Evolutionary conservation across 1,140 invertebrate species (phyloP).

Genomic region (Ericerus pela): DNA sequence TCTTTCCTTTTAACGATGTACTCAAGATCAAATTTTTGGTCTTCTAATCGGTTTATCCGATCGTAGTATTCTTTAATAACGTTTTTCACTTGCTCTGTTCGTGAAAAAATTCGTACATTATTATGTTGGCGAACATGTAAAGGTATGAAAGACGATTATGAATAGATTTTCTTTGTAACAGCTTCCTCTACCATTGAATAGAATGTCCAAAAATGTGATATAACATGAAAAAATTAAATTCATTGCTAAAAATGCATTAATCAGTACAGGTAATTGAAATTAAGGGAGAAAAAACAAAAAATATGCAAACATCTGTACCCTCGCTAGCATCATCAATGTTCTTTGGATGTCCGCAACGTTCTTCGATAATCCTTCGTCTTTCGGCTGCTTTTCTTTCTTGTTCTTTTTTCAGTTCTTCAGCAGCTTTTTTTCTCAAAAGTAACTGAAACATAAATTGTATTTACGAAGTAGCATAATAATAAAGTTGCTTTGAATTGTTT

Average conservation of each 20-base stretch:
- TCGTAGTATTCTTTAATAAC: constrained; percentile 75
- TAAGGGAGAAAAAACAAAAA: constrained; percentile 17
- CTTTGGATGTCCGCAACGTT: constrained; percentile 81
- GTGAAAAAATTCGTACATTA: constrained; percentile 11
- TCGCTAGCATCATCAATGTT: constrained; percentile 80
- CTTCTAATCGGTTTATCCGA: constrained; percentile 76
- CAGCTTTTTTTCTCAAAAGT: constrained; percentile 98
- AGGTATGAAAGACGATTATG: too few species aligned
- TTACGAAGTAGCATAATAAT: neutral
- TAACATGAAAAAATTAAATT: constrained; percentile 6
- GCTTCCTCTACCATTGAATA: too few species aligned
- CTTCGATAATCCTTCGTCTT: constrained; percentile 91
- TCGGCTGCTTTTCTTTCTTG: constrained; percentile 96
- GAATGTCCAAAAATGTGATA: neutral
- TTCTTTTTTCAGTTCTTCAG: constrained; percentile 98
- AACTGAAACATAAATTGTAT: constrained; percentile 38
- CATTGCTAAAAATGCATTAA: too few species aligned
- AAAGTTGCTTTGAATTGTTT: too few species aligned
- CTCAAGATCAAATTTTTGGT: constrained; percentile 96
- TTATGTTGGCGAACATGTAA: too few species aligned
- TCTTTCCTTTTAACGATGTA: constrained; percentile 95
- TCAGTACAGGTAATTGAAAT: neutral
- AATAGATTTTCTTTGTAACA: too few species aligned
- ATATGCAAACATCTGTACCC: constrained; percentile 42
- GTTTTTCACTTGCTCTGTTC: constrained; percentile 54